Evolutionary conservation across 2,797 vertebrate species (phyloP).

Genomic region (Thaleichthys pacificus): DNA sequence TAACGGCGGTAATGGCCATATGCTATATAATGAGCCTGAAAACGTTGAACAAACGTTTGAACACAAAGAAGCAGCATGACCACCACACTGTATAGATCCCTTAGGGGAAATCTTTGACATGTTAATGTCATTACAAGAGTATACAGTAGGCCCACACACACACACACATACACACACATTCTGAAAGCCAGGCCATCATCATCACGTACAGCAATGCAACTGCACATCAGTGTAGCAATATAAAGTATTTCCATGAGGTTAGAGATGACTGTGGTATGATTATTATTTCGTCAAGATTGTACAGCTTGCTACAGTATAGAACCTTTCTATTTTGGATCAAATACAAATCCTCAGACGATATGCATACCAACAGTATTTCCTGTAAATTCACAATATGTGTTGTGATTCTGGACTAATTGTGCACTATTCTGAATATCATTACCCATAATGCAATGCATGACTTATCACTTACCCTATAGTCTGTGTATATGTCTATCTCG

Average conservation of each 20-base stretch:
- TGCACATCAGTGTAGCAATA: neutral
- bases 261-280: neutral
- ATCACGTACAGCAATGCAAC: no score
- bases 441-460: no score
- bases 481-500: neutral
- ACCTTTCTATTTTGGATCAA: no score
- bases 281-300: neutral
- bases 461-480: no score
- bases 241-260: neutral
- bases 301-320: neutral
- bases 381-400: neutral
- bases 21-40: slow-evolving; percentile 35
- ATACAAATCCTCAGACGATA: no score
- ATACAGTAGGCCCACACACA: no score
- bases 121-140: neutral
- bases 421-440: neutral
- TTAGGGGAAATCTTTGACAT: neutral
- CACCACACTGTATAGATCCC: slow-evolving; percentile 4
- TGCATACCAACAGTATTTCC: no score
- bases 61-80: slow-evolving; percentile 23
- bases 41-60: neutral
- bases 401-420: neutral
- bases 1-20: slow-evolving; percentile 16
- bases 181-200: no score
- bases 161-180: no score